A percentile compares a stretch with the other conserved stretches of the same genome.
Evolutionary conservation across 2,797 vertebrate genomes (phyloP).

Genomic region (Squalus acanthias): DNA sequence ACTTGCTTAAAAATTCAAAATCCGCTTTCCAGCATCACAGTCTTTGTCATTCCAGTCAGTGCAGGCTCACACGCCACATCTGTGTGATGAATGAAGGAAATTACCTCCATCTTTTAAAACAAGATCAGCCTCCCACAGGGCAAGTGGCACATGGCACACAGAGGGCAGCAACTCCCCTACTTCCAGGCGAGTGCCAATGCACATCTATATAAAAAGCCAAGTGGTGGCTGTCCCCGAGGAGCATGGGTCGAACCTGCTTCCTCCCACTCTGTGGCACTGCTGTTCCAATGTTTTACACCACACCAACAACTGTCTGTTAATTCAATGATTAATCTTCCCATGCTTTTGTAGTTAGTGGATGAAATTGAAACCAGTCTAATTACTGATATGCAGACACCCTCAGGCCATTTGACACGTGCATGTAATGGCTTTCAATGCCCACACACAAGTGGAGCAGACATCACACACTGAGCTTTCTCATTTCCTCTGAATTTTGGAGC

Average conservation of each 20-base stretch:
- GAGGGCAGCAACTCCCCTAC: background rate
- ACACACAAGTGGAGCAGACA: too few relatives aligned
- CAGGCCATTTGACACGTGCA: too few relatives aligned
- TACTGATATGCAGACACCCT: too few relatives aligned
- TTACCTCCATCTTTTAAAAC: background rate
- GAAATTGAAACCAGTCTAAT: too few relatives aligned
- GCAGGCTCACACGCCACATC: background rate
- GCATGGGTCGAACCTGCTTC: background rate
- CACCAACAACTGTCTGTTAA: background rate
- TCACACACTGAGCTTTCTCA: too few relatives aligned
- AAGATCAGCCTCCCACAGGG: background rate
- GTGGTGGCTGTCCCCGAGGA: background rate
- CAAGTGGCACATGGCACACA: background rate
- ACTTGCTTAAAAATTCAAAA: background rate
- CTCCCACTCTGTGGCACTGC: background rate
- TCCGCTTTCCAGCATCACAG: background rate
- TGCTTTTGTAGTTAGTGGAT: background rate
- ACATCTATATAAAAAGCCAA: background rate
- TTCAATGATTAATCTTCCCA: background rate
- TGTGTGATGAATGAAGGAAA: too few relatives aligned
- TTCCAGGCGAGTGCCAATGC: background rate
- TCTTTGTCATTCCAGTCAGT: background rate
- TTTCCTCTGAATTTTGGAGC: too few relatives aligned
- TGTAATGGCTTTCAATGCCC: too few relatives aligned
- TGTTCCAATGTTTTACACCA: background rate